Evolutionary conservation across 2,113 vertebrate species (phyloP), one percentile per base, ranked within the genome.

Genomic region (Microcebus ravelobensis): DNA sequence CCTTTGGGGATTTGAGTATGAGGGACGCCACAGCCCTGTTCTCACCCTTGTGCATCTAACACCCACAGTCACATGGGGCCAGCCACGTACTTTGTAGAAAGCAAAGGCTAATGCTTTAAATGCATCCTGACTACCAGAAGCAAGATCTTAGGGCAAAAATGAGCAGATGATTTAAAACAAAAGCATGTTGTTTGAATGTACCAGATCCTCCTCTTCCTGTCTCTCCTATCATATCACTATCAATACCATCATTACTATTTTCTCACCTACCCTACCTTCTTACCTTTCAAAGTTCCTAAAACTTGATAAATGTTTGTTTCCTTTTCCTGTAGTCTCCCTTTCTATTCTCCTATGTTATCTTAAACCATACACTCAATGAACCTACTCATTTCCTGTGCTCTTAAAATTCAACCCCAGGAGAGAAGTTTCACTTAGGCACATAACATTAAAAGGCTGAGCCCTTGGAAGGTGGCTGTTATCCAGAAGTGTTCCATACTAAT

Each of bases 1-100:
- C 84, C 97, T 87, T 76, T 48, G 21, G 95, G 96, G 63, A 96
- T 88, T 79, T 76, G n/a, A 90, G 27, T 14, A 50, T 50, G 63
- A 73, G 45, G 68, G 27, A 27, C 39, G 61, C 48, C 31, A 50
- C 34, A 48, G 50, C 85, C 90, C 45, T 92, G 9, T 52, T 91
- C 70, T 73, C 87, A 83, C 82, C 59, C 76, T 73, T 25, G 45
- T 70, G 90, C 83, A 12, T 82, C 90, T 73, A 61, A 87, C 45
- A 42, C 87, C 87, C 79, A 84, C 42, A 59, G 2, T 67, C 52
- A 85, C 25, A 74, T 5, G 8, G 55, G 73, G 67, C 59, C 42
- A 85, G 18, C 42, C 39, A 18, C 8, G 42, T 27, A 15, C 52
- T 36, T 8, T 14, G 6, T 9, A 81, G 59, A 96, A 85, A 81